These are phyloP conservation scores for Gobius niger DNA, from an alignment of 2,113 vertebrate species.

Conservation along the genomic window DNA sequence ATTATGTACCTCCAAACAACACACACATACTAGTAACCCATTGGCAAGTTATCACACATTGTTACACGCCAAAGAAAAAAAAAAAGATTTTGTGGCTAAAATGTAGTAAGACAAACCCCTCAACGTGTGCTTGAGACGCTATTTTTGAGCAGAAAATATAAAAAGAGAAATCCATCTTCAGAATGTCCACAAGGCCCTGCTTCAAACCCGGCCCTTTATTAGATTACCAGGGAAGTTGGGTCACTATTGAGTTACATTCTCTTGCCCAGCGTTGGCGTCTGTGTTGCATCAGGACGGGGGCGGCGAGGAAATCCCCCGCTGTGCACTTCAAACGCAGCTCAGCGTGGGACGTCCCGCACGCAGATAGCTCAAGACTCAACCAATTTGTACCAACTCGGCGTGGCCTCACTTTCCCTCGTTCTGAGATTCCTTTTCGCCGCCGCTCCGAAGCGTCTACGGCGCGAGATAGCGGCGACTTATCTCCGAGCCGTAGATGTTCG, in stretches of 20 bases:
- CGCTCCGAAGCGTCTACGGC: slow-evolving; percentile 45
- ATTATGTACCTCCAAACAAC: too few species aligned
- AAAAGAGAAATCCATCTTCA: too few species aligned
- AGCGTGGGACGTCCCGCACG: slow-evolving; percentile 38
- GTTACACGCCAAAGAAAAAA: too few species aligned
- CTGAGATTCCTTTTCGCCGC: slow-evolving; percentile 52
- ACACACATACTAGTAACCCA: too few species aligned
- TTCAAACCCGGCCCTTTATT: not conserved
- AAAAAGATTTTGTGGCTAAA: too few species aligned
- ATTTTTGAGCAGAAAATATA: too few species aligned
- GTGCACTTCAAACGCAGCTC: slow-evolving; percentile 49
- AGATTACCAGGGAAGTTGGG: not conserved
- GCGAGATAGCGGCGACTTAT: slow-evolving; percentile 57
- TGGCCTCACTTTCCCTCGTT: slow-evolving; percentile 44
- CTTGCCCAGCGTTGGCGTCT: not conserved
- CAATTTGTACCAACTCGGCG: slow-evolving; percentile 67
- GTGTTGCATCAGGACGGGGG: slow-evolving; percentile 8
- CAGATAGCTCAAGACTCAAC: slow-evolving; percentile 68
- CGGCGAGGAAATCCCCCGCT: slow-evolving; percentile 51
- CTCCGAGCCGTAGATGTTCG: slow-evolving; percentile 40
- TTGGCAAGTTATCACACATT: too few species aligned
- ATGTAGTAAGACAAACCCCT: too few species aligned
- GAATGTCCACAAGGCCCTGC: too few species aligned
- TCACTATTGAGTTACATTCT: not conserved
- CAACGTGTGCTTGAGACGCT: too few species aligned